phyloP scores from a whole-genome alignment of 2,888 invertebrate genomes.

The Catocala nupta region DNA sequence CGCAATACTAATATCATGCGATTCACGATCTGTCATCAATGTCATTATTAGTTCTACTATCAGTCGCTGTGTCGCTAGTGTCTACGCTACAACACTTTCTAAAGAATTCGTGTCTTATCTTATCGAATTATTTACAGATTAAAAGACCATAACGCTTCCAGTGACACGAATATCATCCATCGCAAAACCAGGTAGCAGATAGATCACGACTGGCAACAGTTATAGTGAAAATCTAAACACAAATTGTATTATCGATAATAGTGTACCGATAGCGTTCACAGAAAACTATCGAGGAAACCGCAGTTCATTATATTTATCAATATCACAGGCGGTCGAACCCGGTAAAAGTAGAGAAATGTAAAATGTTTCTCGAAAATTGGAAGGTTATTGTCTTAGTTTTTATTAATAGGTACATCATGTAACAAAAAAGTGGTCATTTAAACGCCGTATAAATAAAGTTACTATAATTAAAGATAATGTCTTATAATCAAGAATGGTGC shows the following conservation, averaged over 20 bases:
- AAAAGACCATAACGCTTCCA: conserved; percentile 41
- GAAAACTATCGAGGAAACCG: conserved; percentile 46
- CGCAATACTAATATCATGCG: too few species aligned
- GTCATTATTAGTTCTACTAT: not conserved
- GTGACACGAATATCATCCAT: conserved; percentile 33
- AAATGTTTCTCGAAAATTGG: not conserved
- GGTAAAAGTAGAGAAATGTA: conserved; percentile 26
- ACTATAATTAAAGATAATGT: too few species aligned
- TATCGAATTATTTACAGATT: not conserved
- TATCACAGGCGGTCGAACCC: conserved; percentile 2
- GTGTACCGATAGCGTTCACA: conserved; percentile 43
- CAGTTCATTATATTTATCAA: conserved; percentile 25
- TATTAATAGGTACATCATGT: not conserved
- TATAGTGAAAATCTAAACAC: conserved; percentile 61
- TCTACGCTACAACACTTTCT: not conserved
- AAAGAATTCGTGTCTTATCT: conserved; percentile 1
- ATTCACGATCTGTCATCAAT: not conserved
- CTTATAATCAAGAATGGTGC: too few species aligned
- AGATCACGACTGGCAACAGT: conserved; percentile 60
- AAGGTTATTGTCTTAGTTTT: not conserved
- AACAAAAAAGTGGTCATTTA: too few species aligned
- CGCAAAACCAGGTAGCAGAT: conserved; percentile 47
- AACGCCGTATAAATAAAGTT: too few species aligned
- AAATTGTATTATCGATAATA: conserved; percentile 53
- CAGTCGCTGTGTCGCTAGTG: not conserved